Percentiles rank a stretch among this genome's conserved stretches.
Evolutionary conservation across 2,888 invertebrate species (phyloP).

Genomic region (Dolichopus griseipennis): DNA sequence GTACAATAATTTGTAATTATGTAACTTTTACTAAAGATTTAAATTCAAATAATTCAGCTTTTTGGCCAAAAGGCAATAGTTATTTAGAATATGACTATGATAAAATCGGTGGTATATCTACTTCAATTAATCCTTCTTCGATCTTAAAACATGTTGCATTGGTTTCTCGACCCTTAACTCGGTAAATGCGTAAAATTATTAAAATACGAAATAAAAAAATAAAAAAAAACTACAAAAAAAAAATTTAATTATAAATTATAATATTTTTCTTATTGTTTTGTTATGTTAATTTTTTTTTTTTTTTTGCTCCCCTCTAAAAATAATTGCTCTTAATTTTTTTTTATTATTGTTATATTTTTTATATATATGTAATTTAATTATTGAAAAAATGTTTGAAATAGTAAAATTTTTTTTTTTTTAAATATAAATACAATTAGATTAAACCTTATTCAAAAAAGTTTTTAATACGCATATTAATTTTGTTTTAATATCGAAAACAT

Average conservation of each 20-base stretch:
- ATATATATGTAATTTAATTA: neutral
- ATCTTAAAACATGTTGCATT: slow-evolving; percentile 34
- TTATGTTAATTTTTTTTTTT: neutral
- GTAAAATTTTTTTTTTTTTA: too few relatives aligned
- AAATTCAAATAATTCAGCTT: neutral
- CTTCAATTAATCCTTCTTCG: slow-evolving; percentile 26
- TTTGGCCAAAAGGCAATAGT: slow-evolving; percentile 16
- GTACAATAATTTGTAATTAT: slow-evolving; percentile 33
- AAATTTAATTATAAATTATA: neutral
- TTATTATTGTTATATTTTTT: slow-evolving; percentile 3
- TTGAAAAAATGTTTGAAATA: neutral
- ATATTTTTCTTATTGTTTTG: neutral
- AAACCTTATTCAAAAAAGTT: too few relatives aligned
- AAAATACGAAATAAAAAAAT: too few relatives aligned
- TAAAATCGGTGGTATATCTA: slow-evolving; percentile 18
- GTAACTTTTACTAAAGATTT: slow-evolving; percentile 25
- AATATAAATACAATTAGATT: too few relatives aligned
- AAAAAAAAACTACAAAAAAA: neutral
- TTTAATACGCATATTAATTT: too few relatives aligned
- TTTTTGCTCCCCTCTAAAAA: neutral
- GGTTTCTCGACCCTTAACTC: slow-evolving; percentile 34
- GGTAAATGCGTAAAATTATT: slow-evolving; percentile 24
- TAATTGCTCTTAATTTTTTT: neutral
- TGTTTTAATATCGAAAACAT: too few relatives aligned
- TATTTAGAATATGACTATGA: slow-evolving; percentile 15